phyloP scores from a whole-genome alignment of 2,888 invertebrate species.

The Cerceris ruficornis region DNA sequence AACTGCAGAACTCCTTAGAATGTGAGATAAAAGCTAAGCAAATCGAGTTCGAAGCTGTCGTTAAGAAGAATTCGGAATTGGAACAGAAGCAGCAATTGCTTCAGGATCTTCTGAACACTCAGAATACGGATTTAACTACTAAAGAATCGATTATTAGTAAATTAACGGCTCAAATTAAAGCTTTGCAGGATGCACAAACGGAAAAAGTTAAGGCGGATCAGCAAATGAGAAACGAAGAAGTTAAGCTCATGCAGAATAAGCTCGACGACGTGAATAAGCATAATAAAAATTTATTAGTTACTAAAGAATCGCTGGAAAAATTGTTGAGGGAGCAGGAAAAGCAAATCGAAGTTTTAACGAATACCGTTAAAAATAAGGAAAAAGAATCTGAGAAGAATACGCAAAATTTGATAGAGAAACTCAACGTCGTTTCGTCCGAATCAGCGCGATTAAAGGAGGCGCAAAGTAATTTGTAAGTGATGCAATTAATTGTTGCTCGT shows the following conservation, averaged over 20 bases:
- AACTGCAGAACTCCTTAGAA: slow-evolving; percentile 57
- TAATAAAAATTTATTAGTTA: slow-evolving; percentile 72
- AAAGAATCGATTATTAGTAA: slow-evolving; percentile 82
- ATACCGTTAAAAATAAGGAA: slow-evolving; percentile 67
- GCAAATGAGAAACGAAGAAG: slow-evolving; percentile 70
- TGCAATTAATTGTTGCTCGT: neutral
- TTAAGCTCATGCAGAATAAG: slow-evolving; percentile 65
- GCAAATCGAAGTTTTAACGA: slow-evolving; percentile 64
- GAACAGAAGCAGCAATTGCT: slow-evolving; percentile 81
- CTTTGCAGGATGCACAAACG: slow-evolving; percentile 81
- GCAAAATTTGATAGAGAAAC: slow-evolving; percentile 71
- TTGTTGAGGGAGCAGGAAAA: slow-evolving; percentile 80
- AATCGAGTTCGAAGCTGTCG: slow-evolving; percentile 38
- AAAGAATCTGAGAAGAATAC: slow-evolving; percentile 67
- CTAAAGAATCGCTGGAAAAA: slow-evolving; percentile 83
- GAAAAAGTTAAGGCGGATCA: slow-evolving; percentile 69
- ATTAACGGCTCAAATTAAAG: slow-evolving; percentile 83
- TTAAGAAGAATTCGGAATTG: slow-evolving; percentile 54
- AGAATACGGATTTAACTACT: slow-evolving; percentile 82
- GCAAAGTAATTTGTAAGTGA: slow-evolving; percentile 69
- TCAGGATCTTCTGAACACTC: slow-evolving; percentile 75
- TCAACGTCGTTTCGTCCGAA: slow-evolving; percentile 67
- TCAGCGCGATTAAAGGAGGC: slow-evolving; percentile 68
- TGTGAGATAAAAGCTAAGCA: slow-evolving; percentile 56
- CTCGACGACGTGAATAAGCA: slow-evolving; percentile 65